These are phyloP conservation scores for Stegodyphus dumicola DNA, from an alignment of 1,140 invertebrate species.

Conservation along the genomic window DNA sequence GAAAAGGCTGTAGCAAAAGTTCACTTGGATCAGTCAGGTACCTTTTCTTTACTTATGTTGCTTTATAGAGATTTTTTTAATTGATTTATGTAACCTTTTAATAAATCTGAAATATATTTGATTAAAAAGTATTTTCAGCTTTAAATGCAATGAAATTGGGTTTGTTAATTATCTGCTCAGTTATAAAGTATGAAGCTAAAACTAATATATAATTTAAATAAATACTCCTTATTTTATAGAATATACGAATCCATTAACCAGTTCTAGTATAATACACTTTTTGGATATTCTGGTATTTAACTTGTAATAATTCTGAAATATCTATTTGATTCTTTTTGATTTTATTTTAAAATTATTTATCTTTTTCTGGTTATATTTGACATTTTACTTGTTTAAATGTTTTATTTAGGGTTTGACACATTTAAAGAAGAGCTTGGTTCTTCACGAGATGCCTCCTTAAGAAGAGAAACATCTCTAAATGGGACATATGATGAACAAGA, in stretches of 20 bases:
- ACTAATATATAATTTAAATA: too few species aligned
- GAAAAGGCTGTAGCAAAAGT: conserved; percentile 82
- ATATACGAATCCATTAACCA: too few species aligned
- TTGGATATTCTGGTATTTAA: too few species aligned
- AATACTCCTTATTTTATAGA: too few species aligned
- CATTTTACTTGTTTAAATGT: neutral
- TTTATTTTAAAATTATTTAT: neutral
- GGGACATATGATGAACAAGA: conserved; percentile 78
- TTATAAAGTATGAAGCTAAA: too few species aligned
- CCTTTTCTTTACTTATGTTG: neutral
- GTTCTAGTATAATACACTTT: too few species aligned
- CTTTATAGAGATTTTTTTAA: too few species aligned
- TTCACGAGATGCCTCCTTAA: conserved; percentile 70
- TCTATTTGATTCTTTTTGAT: neutral
- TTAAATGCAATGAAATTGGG: too few species aligned
- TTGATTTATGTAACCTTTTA: too few species aligned
- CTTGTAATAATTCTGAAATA: neutral
- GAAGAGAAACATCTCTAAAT: conserved; percentile 74
- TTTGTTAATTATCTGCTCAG: too few species aligned
- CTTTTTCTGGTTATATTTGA: neutral
- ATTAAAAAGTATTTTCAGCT: too few species aligned
- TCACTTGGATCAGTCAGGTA: conserved; percentile 76
- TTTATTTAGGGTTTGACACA: conserved; percentile 76
- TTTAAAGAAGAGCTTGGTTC: conserved; percentile 77
- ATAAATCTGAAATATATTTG: too few species aligned